A percentile compares a stretch with the other conserved stretches of the same genome.
phyloP scores from a whole-genome alignment of 2,888 invertebrate species.

The Pseudoips prasinana region DNA sequence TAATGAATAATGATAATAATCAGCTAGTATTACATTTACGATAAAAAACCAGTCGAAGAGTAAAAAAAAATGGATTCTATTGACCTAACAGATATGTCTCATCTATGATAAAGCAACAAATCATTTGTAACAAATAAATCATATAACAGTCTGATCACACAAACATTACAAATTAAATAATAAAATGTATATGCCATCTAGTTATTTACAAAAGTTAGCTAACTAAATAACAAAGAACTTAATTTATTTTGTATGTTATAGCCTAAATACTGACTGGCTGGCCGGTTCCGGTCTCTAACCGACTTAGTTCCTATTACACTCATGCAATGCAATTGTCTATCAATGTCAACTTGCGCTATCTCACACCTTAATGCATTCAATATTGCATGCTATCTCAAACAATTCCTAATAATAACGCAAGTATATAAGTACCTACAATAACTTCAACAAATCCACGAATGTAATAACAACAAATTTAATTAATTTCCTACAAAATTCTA shows the following conservation, averaged over 20 bases:
- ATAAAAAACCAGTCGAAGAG: conserved; percentile 51
- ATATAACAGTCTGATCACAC: conserved; percentile 81
- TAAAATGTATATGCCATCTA: conserved; percentile 75
- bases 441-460: conserved; percentile 11
- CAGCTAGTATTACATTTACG: conserved; percentile 43
- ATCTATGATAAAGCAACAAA: conserved; percentile 75
- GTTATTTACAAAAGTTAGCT: conserved; percentile 81
- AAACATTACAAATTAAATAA: conserved; percentile 80
- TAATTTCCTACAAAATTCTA: conserved; percentile 48
- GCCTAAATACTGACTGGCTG: conserved; percentile 77
- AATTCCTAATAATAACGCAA: no score
- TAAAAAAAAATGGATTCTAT: conserved; percentile 49
- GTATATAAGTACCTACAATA: neutral
- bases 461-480: conserved; percentile 11
- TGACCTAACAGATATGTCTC: conserved; percentile 73
- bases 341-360: neutral
- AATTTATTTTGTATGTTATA: conserved; percentile 68
- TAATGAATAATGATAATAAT: conserved; percentile 39
- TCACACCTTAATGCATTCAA: neutral
- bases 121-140: conserved; percentile 78
- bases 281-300: conserved; percentile 40
- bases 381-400: conserved; percentile 1
- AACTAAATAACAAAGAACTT: conserved; percentile 81
- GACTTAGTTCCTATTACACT: conserved; percentile 16
- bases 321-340: no score